Percentiles rank a stretch among this genome's conserved stretches.
These are phyloP conservation scores for Ariolimax columbianus DNA, from an alignment of 2,888 invertebrate genomes.

Conservation along the genomic window DNA sequence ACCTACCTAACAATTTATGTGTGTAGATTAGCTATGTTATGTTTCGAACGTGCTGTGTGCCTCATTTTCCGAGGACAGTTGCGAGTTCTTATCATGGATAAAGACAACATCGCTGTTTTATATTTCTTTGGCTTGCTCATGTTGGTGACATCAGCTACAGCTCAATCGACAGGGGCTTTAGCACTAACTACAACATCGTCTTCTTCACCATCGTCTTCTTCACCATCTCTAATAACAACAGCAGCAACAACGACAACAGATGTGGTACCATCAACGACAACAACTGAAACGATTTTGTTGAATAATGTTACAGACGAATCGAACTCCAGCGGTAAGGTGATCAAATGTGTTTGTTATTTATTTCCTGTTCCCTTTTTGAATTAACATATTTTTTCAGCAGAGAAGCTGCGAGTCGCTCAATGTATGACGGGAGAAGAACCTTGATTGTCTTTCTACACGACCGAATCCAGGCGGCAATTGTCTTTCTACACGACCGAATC, in stretches of 20 bases:
- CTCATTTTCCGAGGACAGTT: not conserved
- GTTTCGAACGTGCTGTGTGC: not conserved
- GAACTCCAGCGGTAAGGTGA: not conserved
- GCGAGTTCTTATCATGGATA: not conserved
- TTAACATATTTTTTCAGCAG: too few relatives aligned
- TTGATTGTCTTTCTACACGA: too few relatives aligned
- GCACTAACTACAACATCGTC: not conserved
- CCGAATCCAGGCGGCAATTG: too few relatives aligned
- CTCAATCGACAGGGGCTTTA: too few relatives aligned
- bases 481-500: too few relatives aligned
- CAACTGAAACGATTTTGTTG: not conserved
- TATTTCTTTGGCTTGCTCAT: not conserved
- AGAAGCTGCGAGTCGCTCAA: too few relatives aligned
- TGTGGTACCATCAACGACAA: not conserved
- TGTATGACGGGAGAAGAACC: too few relatives aligned
- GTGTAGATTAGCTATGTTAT: not conserved
- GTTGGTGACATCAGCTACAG: not conserved
- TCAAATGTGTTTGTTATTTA: not conserved
- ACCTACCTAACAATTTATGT: too few relatives aligned
- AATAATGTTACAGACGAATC: not conserved
- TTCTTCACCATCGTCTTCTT: not conserved
- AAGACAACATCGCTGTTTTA: not conserved
- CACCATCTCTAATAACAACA: too few relatives aligned
- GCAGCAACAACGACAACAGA: not conserved
- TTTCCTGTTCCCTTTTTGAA: not conserved